These are phyloP conservation scores for Nipponacmea schrenckii DNA, from an alignment of 2,888 invertebrate genomes.

Conservation along the genomic window DNA sequence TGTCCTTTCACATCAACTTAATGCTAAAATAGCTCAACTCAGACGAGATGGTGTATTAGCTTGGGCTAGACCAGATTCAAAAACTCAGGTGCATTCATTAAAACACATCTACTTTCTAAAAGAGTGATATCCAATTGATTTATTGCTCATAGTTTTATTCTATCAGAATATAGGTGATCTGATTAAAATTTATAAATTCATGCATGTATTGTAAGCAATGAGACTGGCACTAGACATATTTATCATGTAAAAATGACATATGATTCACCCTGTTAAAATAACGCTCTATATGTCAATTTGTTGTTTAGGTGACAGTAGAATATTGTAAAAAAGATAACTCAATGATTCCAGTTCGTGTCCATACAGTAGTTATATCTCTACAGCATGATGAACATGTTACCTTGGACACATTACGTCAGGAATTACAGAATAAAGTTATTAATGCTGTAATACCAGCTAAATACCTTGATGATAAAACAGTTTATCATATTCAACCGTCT, in stretches of 20 bases:
- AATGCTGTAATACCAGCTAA: slow-evolving; percentile 86
- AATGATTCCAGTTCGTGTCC: slow-evolving; percentile 92
- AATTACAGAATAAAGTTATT: slow-evolving; percentile 88
- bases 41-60: slow-evolving; percentile 54
- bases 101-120: too few relatives aligned
- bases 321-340: slow-evolving; percentile 91
- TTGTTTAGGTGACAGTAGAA: slow-evolving; percentile 88
- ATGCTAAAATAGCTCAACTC: slow-evolving; percentile 58
- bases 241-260: too few relatives aligned
- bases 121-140: too few relatives aligned
- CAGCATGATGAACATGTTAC: slow-evolving; percentile 94
- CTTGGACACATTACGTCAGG: slow-evolving; percentile 82
- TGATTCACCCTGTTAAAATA: too few relatives aligned
- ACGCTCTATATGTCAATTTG: too few relatives aligned
- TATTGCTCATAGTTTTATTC: too few relatives aligned
- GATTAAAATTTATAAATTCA: too few relatives aligned
- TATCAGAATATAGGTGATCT: too few relatives aligned
- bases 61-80: slow-evolving; percentile 64
- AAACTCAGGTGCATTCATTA: slow-evolving; percentile 54
- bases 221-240: too few relatives aligned
- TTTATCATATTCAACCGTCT: slow-evolving; percentile 95
- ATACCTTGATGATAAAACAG: slow-evolving; percentile 89
- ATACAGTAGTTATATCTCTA: slow-evolving; percentile 94
- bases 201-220: too few relatives aligned
- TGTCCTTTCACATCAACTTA: slow-evolving; percentile 60